phyloP scores from a whole-genome alignment of 2,888 invertebrate species.

The Drosophila ezoana region DNA sequence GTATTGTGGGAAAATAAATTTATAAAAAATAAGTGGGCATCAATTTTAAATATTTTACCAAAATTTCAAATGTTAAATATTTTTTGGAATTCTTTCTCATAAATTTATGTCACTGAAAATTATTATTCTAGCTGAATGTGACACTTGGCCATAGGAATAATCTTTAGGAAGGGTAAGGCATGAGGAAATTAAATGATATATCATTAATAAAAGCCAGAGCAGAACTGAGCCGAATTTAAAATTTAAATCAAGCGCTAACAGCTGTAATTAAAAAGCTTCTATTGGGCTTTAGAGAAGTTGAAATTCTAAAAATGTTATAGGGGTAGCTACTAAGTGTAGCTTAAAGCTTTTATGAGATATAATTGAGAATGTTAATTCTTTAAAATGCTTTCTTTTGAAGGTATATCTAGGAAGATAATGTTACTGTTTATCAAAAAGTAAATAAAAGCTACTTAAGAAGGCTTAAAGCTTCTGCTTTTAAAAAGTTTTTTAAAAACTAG shows the following conservation, averaged over 20 bases:
- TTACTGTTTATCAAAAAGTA: too few species aligned
- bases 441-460: too few species aligned
- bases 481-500: too few species aligned
- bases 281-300: background rate
- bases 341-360: too few species aligned
- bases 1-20: conserved; percentile 12
- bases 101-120: conserved; percentile 32
- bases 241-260: background rate
- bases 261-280: background rate
- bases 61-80: conserved; percentile 3
- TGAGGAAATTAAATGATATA: background rate
- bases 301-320: background rate
- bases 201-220: background rate
- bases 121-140: conserved; percentile 17
- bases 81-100: conserved; percentile 13
- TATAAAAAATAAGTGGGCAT: conserved; percentile 12
- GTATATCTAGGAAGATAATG: too few species aligned
- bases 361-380: too few species aligned
- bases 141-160: background rate
- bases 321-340: background rate
- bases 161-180: background rate
- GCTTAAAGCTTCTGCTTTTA: too few species aligned
- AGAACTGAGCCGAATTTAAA: background rate
- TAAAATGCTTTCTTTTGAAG: too few species aligned
- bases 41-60: conserved; percentile 7